Conservation (phyloP, 1,140 invertebrate species). For the Drosophila sproati region DNA sequence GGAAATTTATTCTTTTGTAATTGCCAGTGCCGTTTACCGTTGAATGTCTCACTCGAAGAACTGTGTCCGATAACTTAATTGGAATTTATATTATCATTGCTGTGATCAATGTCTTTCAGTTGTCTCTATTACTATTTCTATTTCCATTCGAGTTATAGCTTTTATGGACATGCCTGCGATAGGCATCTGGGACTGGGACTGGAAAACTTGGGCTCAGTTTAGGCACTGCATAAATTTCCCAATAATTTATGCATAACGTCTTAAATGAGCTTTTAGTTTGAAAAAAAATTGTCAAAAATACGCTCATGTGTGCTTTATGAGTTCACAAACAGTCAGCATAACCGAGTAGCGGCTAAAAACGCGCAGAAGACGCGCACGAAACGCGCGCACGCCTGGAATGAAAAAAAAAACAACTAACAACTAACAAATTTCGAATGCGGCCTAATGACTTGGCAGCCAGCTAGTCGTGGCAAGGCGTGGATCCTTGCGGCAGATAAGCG, state of each 20-base stretch:
- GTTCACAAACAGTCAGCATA: neutral
- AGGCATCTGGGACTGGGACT: conserved; percentile 46
- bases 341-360: neutral
- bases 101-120: conserved; percentile 71
- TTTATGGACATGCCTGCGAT: conserved; percentile 43
- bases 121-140: conserved; percentile 2
- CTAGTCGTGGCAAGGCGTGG: neutral
- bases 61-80: conserved; percentile 64
- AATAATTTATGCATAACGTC: conserved; percentile 61
- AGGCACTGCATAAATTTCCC: conserved; percentile 56
- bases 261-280: conserved; percentile 64
- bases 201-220: neutral
- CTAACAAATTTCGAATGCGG: conserved; percentile 26
- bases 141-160: conserved; percentile 17
- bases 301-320: conserved; percentile 3
- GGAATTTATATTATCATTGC: conserved; percentile 79
- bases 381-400: conserved; percentile 8
- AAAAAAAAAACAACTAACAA: conserved; percentile 4
- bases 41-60: conserved; percentile 64
- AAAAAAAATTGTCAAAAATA: conserved; percentile 15
- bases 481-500: conserved; percentile 57
- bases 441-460: conserved; percentile 71
- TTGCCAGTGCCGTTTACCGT: conserved; percentile 77
- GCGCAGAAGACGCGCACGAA: conserved; percentile 19
- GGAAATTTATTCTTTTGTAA: conserved; percentile 72